Evolutionary conservation across 2,888 invertebrate species (phyloP), one percentile per base, ranked within the genome.

Genomic region (Andrena minutula): DNA sequence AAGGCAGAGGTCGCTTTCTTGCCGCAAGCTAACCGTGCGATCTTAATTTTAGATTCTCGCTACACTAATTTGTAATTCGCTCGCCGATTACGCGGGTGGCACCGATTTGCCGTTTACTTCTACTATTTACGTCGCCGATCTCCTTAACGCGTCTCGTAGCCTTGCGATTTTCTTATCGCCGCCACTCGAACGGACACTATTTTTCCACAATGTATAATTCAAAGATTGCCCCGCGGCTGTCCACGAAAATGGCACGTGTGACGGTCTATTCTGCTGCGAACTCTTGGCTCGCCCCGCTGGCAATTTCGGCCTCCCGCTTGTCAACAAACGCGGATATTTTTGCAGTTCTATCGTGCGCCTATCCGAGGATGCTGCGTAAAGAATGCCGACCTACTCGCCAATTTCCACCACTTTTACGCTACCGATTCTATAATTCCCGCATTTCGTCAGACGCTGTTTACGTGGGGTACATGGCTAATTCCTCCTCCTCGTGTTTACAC

Each of bases 1-100:
- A 23, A 56, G 53, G 53, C 20, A 53, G 10, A 56, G 56, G 56
- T 60, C 60, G 28, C 16, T 26, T 60, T 60, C 28, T 60, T 60
- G 28, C 28, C 28, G 60, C 58, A 12, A 41, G 58, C 60, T 28
- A 60, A 5, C 28, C 16, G 60, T 28, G 60, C 16, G 28, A 60
- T 28, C 28, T 60, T 16, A 28, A 60, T 56, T 56, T 20, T 56
- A 56, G 23, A 56, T 56, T 56, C 56, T 8, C 56, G 23, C 10
- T 8, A 4, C 41, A 12, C 10, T 56, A 56, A 56, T 56, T 56
- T 23, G 56, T 56, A 56, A 56, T 56, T 56, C 23, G 56, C 56
- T 8, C 1, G 56, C 10, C 4, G 23, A n/a, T 23, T n/a, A 20
- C 20, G 53, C 53, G 23, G 20, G 23, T 23, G 53, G 23, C 53